Base-by-base conservation (phyloP, 1,140 invertebrate species). In the Cydia strobilella region DNA sequence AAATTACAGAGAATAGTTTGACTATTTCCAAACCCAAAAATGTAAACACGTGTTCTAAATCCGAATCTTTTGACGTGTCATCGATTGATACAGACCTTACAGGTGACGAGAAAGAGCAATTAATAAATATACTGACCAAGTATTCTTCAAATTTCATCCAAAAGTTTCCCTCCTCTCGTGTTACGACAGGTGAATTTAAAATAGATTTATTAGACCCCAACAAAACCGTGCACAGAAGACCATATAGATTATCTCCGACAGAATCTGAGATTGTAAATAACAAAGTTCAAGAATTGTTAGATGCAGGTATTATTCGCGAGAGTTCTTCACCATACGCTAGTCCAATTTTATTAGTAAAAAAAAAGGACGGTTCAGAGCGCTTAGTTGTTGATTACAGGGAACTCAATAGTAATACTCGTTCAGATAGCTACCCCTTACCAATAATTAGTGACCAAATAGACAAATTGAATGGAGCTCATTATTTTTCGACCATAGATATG, bases 401-500 rank as follows among this genome's bases (percentile, higher is more conserved):
- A n/a, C 65, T 75, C n/a, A 75, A 75, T 51, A 71, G 63, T 1
- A 77, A 90, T 2, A 94, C 91, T 0, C 77, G 81, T 3, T 81
- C 81, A n/a, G 93, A 94, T 74, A 75, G 78, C 12, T 94, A 87
- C 76, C 94, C 94, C 0, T 74, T 95, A 3, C 94, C 94, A 0
- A 51, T 87, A 4, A 93, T 94, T 13, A 88, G 89, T 48, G 93
- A 94, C 25, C 83, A 84, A 15, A 78, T 95, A 12, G 86, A 93
- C 77, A 48, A 77, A 18, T 75, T 81, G 10, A 15, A 59, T 12
- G 73, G 73, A 15, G 74, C 65, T 65, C 75, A 77, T 75, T 81
- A 73, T 76, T 79, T 75, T 76, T 65, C 51, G n/a, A 54, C 20
- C 35, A 31, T 94, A 2, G 91, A 94, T 77, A 71, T 93, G 10